These are phyloP conservation scores for Remorina albescens DNA, from an alignment of 2,797 vertebrate species.

Conservation along the genomic window DNA sequence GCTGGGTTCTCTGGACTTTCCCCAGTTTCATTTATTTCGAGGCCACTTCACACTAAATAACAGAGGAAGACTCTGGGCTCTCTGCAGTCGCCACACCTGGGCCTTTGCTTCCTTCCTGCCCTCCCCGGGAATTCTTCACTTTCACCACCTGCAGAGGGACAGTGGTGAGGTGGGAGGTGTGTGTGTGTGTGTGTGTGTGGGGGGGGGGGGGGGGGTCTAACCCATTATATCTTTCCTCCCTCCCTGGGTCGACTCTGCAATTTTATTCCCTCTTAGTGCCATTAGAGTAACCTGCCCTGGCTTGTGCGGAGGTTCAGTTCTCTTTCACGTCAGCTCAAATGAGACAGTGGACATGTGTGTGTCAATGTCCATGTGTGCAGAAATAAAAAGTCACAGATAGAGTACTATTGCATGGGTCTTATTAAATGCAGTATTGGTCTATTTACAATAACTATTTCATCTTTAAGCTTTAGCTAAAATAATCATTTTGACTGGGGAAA, in stretches of 20 bases:
- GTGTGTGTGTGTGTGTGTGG: no score
- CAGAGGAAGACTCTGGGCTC: slow-evolving; percentile 60
- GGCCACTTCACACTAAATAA: slow-evolving; percentile 71
- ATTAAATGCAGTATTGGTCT: neutral
- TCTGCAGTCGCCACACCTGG: slow-evolving; percentile 74
- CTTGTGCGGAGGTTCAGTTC: slow-evolving; percentile 50
- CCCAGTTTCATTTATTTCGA: slow-evolving; percentile 58
- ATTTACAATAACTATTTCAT: neutral
- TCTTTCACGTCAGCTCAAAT: slow-evolving; percentile 40
- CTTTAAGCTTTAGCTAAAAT: neutral
- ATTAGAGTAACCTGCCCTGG: slow-evolving; percentile 58
- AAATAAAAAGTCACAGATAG: neutral
- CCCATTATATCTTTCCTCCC: slow-evolving; percentile 56
- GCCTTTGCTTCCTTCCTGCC: slow-evolving; percentile 77
- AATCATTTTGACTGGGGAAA: neutral
- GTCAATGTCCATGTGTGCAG: neutral
- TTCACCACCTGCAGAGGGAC: slow-evolving; percentile 80
- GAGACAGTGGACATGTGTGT: slow-evolving; percentile 30
- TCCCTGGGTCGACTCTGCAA: slow-evolving; percentile 54
- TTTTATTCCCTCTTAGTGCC: slow-evolving; percentile 56
- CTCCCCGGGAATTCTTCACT: slow-evolving; percentile 83
- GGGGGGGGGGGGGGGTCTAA: slow-evolving; percentile 26
- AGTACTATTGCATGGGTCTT: neutral
- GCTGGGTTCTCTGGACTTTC: slow-evolving; percentile 62
- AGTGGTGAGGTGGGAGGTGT: slow-evolving; percentile 26